These are phyloP conservation scores for Acanthisitta chloris DNA, from an alignment of 2,113 vertebrate species.

Conservation along the genomic window DNA sequence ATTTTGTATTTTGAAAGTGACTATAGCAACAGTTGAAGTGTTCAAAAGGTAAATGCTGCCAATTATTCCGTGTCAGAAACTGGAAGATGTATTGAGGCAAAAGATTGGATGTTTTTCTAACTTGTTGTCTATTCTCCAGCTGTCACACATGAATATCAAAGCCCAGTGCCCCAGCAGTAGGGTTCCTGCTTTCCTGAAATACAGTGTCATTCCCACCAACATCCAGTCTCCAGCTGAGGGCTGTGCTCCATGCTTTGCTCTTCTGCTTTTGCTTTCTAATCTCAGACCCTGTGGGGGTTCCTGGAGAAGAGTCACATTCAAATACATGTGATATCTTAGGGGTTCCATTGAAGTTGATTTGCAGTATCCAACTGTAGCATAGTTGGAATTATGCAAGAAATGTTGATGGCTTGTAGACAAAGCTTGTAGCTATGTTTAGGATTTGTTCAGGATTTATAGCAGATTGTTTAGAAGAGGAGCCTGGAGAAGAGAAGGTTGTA, in stretches of 20 bases:
- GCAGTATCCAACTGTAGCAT: neutral
- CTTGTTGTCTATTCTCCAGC: neutral
- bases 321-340: neutral
- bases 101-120: neutral
- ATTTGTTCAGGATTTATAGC: neutral
- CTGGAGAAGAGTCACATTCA: neutral
- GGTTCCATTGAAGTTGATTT: neutral
- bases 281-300: neutral
- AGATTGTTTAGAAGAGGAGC: neutral
- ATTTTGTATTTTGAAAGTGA: neutral
- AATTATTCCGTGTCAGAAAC: neutral
- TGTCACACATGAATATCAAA: neutral
- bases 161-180: neutral
- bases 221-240: neutral
- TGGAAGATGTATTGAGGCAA: neutral
- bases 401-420: neutral
- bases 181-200: neutral
- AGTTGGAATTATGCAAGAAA: neutral
- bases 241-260: neutral
- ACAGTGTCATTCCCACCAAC: neutral
- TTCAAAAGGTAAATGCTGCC: conserved; percentile 13
- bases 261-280: neutral
- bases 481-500: no score
- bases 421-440: neutral
- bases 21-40: neutral